phyloP scores from a whole-genome alignment of 2,888 invertebrate genomes.

The Sarcophaga rosellei region DNA sequence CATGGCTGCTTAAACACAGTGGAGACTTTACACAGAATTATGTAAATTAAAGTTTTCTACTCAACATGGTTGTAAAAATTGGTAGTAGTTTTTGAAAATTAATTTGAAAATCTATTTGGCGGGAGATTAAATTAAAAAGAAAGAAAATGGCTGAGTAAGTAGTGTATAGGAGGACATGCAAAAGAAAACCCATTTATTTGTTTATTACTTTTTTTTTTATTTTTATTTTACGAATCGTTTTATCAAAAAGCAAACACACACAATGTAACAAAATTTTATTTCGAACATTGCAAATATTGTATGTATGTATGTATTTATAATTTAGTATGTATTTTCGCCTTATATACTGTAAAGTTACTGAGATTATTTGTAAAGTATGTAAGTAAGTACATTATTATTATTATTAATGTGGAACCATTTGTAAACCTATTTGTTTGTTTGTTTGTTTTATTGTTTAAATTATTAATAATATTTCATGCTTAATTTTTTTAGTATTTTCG shows the following conservation, averaged over 20 bases:
- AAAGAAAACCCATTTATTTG: constrained; percentile 34
- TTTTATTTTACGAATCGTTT: constrained; percentile 58
- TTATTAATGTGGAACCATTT: constrained; percentile 5
- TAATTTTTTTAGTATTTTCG: constrained; percentile 30
- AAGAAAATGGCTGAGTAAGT: not conserved
- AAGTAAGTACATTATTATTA: constrained; percentile 11
- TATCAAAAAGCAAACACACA: constrained; percentile 54
- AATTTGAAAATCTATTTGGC: not conserved
- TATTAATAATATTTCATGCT: constrained; percentile 48
- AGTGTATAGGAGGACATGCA: not conserved
- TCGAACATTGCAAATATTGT: constrained; percentile 41
- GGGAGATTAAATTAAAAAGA: not conserved
- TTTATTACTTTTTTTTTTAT: constrained; percentile 23
- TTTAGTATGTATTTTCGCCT: not conserved
- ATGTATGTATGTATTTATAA: not conserved
- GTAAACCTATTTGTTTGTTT: constrained; percentile 40
- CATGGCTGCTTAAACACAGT: not conserved
- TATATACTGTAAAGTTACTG: not conserved
- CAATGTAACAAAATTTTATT: constrained; percentile 59
- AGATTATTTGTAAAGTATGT: constrained; percentile 3
- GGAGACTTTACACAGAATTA: constrained; percentile 12
- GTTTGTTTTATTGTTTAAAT: constrained; percentile 4
- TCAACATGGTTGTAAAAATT: constrained; percentile 35
- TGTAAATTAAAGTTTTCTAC: not conserved
- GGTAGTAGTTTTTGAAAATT: constrained; percentile 34